Evolutionary conservation across 64 coral and sea anemone genomes (phyloP).

Genomic region (Platygyra sinensis): DNA sequence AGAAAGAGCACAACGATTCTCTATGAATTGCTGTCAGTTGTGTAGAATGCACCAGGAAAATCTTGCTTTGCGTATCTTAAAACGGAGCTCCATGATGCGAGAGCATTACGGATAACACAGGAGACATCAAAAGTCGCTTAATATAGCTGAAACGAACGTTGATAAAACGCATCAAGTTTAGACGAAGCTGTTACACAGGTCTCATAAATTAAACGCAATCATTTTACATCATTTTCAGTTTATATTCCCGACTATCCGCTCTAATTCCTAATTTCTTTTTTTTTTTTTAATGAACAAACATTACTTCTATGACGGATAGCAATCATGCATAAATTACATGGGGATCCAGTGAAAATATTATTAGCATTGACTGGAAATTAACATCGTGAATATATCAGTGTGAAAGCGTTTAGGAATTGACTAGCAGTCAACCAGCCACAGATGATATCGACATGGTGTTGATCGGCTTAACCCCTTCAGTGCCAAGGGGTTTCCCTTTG

Average conservation of each 20-base stretch:
- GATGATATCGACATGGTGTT: too few relatives aligned
- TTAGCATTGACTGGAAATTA: too few relatives aligned
- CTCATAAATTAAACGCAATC: background rate
- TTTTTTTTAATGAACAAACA: background rate
- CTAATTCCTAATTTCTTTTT: background rate
- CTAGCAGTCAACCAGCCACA: too few relatives aligned
- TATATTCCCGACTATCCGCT: background rate
- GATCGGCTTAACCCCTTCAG: too few relatives aligned
- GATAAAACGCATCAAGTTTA: background rate
- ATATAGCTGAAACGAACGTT: background rate
- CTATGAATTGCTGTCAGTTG: background rate
- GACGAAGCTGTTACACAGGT: background rate
- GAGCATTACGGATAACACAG: background rate
- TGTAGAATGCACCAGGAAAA: background rate
- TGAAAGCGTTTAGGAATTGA: too few relatives aligned
- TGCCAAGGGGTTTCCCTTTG: too few relatives aligned
- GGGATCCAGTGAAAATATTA: too few relatives aligned
- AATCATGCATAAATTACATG: too few relatives aligned
- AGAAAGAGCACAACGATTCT: background rate
- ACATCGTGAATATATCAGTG: too few relatives aligned
- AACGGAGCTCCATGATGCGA: background rate
- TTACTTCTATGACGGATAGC: background rate
- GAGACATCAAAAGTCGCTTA: background rate
- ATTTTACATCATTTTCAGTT: background rate
- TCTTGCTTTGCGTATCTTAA: background rate